Evolutionary conservation across 2,888 invertebrate genomes (phyloP).

Genomic region (Graphium colonna): DNA sequence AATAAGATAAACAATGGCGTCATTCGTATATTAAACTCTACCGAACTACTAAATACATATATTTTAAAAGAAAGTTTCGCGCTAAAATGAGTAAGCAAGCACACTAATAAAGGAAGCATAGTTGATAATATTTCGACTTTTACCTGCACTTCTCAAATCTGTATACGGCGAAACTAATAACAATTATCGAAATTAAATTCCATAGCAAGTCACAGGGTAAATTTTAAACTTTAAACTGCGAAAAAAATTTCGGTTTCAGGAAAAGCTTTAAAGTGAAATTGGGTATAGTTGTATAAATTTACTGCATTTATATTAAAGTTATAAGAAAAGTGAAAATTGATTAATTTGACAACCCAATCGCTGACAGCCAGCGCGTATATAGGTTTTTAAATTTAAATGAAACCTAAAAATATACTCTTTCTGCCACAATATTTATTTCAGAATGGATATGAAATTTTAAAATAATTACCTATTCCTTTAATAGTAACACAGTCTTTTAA

Average conservation of each 20-base stretch:
- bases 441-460: not conserved
- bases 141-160: not conserved
- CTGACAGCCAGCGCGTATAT: not conserved
- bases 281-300: not conserved
- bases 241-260: not conserved
- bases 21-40: not conserved
- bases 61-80: not conserved
- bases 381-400: not conserved
- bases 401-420: not conserved
- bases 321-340: not conserved
- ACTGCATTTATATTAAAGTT: not conserved
- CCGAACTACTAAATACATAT: not conserved
- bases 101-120: too few relatives aligned
- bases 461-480: not conserved
- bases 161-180: not conserved
- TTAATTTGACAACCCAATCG: not conserved
- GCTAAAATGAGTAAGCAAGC: too few relatives aligned
- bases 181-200: not conserved
- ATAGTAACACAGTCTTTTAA: too few relatives aligned
- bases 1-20: slow-evolving; percentile 9
- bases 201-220: not conserved
- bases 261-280: not conserved
- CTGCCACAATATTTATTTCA: not conserved
- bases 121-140: not conserved
- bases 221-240: not conserved